Conservation (phyloP, 2,113 vertebrate genomes). For the Oryzias javanicus region DNA sequence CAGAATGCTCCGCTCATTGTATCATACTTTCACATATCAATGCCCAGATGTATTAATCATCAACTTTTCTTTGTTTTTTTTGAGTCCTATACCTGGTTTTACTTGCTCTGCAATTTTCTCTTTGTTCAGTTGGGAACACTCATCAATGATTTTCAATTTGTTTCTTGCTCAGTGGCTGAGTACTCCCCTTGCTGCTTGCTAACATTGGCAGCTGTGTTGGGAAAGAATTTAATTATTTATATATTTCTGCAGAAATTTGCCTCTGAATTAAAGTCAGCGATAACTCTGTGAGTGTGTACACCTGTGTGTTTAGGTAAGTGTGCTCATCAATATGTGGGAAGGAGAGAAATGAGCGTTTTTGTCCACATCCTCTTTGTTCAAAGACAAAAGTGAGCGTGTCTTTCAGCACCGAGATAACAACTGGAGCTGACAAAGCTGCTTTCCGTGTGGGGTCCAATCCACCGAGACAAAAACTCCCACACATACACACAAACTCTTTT, state of each 20-base stretch:
- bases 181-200: constrained; percentile 53
- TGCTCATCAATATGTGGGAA: constrained; percentile 30
- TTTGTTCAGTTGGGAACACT: constrained; percentile 59
- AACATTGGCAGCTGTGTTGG: constrained; percentile 33
- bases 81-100: constrained; percentile 32
- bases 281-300: constrained; percentile 3
- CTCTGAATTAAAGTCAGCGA: constrained; percentile 17
- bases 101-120: constrained; percentile 49
- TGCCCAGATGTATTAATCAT: constrained; percentile 45
- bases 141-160: constrained; percentile 74
- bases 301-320: constrained; percentile 8
- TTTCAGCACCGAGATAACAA: constrained; percentile 62
- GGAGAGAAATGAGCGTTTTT: constrained; percentile 46
- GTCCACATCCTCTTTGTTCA: constrained; percentile 46
- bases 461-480: constrained; percentile 61
- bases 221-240: constrained; percentile 11
- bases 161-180: constrained; percentile 64
- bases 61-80: constrained; percentile 40
- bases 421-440: constrained; percentile 64
- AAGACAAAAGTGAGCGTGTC: constrained; percentile 58
- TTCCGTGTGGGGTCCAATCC: constrained; percentile 66
- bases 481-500: constrained; percentile 55
- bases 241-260: constrained; percentile 23
- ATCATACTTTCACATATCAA: constrained; percentile 8
- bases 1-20: constrained; percentile 9